phyloP scores from a whole-genome alignment of 2,888 invertebrate genomes.

The Tupiocoris notatus region DNA sequence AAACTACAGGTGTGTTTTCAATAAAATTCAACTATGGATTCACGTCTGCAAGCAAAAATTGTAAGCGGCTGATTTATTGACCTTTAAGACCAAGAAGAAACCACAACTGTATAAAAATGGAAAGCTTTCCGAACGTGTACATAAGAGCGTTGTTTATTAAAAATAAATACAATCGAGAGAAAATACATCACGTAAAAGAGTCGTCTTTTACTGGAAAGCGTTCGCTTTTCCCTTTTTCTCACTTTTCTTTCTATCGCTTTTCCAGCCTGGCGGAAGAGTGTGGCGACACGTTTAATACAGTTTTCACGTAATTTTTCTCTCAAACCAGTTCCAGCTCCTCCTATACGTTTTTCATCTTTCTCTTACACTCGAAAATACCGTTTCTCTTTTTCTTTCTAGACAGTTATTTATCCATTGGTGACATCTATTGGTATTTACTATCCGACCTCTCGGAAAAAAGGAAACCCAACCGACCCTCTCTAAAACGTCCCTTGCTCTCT shows the following conservation, averaged over 20 bases:
- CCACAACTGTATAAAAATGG: no score
- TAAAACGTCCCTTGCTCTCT: background rate
- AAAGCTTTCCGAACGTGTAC: no score
- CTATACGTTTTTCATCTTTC: background rate
- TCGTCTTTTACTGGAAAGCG: background rate
- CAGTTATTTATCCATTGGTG: background rate
- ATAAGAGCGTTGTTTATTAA: no score
- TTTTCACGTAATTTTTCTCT: background rate
- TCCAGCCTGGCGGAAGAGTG: background rate
- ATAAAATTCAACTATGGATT: no score
- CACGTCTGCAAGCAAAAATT: no score
- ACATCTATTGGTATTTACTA: background rate
- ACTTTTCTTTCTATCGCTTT: background rate
- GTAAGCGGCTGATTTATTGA: no score
- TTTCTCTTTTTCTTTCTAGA: background rate
- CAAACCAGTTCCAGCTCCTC: background rate
- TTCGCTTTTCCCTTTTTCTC: background rate
- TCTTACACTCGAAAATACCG: background rate
- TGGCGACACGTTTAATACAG: background rate
- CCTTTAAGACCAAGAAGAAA: no score
- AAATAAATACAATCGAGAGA: background rate
- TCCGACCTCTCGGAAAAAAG: background rate
- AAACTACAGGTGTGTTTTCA: no score
- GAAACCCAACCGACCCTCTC: background rate
- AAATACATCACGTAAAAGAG: background rate